Evolutionary conservation across 2,888 invertebrate species (phyloP).

Genomic region (Dromius quadrimaculatus): DNA sequence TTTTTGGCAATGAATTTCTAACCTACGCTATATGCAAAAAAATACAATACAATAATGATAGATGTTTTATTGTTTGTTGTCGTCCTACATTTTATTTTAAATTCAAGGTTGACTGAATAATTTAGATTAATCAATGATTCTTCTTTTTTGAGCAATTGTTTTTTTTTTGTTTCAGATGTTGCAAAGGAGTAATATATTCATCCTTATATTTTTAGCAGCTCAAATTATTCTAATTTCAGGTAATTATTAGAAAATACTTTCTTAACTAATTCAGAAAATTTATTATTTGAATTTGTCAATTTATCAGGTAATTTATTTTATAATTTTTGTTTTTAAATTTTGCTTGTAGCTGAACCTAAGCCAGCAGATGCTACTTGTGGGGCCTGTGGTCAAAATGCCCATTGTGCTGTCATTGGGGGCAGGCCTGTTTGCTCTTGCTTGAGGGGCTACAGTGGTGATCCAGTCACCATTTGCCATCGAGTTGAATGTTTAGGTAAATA

Average conservation of each 20-base stretch:
- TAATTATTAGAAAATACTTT: too few species aligned
- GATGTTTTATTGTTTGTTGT: too few species aligned
- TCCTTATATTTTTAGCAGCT: not conserved
- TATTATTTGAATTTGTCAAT: too few species aligned
- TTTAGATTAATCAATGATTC: too few species aligned
- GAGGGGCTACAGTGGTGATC: conserved; percentile 84
- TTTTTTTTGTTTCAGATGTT: not conserved
- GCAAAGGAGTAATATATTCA: not conserved
- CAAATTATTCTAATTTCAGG: not conserved
- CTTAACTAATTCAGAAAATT: too few species aligned
- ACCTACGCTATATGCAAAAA: too few species aligned
- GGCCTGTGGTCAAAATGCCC: conserved; percentile 78
- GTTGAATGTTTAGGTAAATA: conserved; percentile 79
- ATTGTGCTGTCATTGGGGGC: conserved; percentile 75
- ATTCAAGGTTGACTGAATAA: too few species aligned
- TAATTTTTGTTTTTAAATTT: not conserved
- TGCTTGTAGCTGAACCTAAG: conserved; percentile 18
- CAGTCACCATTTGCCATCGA: conserved; percentile 78
- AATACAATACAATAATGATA: too few species aligned
- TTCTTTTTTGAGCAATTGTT: too few species aligned
- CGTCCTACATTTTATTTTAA: too few species aligned
- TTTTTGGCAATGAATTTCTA: too few species aligned
- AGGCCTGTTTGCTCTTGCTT: conserved; percentile 85
- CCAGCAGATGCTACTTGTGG: conserved; percentile 65
- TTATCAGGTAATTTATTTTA: too few species aligned